A percentile compares a stretch with the other conserved stretches of the same genome.
Evolutionary conservation across 2,888 invertebrate species (phyloP).

Genomic region (Lithophane leautieri): DNA sequence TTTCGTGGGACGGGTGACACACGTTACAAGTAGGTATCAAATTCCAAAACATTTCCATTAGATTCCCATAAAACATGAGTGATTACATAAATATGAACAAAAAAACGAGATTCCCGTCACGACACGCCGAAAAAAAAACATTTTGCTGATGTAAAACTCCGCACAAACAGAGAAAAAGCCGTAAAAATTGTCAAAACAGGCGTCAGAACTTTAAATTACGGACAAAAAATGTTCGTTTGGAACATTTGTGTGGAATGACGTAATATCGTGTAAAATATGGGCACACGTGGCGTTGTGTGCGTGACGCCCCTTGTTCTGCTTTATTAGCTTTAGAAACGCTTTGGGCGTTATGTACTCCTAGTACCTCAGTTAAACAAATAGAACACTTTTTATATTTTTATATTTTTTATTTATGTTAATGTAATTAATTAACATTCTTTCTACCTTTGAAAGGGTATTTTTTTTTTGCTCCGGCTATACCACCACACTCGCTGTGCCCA

Average conservation of each 20-base stretch:
- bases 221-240: slow-evolving; percentile 48
- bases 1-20: slow-evolving; percentile 19
- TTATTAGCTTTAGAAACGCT: slow-evolving; percentile 69
- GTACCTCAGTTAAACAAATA: slow-evolving; percentile 52
- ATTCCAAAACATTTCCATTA: slow-evolving; percentile 42
- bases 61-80: slow-evolving; percentile 41
- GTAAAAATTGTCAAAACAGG: slow-evolving; percentile 62
- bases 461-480: neutral
- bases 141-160: slow-evolving; percentile 26
- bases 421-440: slow-evolving; percentile 17
- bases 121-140: slow-evolving; percentile 19
- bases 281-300: slow-evolving; percentile 67
- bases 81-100: slow-evolving; percentile 45
- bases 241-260: slow-evolving; percentile 64
- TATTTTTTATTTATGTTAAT: slow-evolving; percentile 14
- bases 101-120: slow-evolving; percentile 13
- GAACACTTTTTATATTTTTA: slow-evolving; percentile 17
- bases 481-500: neutral
- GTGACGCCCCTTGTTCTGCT: slow-evolving; percentile 75
- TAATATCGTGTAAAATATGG: slow-evolving; percentile 71
- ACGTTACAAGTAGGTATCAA: slow-evolving; percentile 34
- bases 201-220: slow-evolving; percentile 65
- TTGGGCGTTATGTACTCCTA: slow-evolving; percentile 44
- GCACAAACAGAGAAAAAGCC: slow-evolving; percentile 40
- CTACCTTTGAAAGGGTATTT: neutral